A percentile compares a stretch with the other conserved stretches of the same genome.
Evolutionary conservation across 2,888 invertebrate genomes (phyloP).

Genomic region (Eilema depressum): DNA sequence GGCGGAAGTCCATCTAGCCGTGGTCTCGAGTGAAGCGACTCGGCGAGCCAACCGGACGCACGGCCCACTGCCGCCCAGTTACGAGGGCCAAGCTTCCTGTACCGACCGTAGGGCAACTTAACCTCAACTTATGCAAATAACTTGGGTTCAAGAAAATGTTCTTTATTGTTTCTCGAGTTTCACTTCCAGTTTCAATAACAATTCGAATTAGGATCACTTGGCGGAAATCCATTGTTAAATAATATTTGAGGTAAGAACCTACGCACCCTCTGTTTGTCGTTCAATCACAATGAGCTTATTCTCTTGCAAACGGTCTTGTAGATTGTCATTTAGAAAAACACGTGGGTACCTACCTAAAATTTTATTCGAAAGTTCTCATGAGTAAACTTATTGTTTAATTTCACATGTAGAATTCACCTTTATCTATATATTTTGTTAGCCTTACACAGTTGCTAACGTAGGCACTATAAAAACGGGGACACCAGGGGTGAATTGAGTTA

Average conservation of each 20-base stretch:
- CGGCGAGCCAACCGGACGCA: conserved; percentile 67
- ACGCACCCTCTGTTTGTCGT: background rate
- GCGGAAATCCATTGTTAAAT: background rate
- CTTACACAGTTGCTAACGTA: background rate
- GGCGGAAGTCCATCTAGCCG: conserved; percentile 83
- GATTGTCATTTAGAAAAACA: background rate
- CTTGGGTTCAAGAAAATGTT: conserved; percentile 44
- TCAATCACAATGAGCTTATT: conserved; percentile 1
- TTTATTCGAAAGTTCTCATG: background rate
- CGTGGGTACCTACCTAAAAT: background rate
- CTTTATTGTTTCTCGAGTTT: conserved; percentile 21
- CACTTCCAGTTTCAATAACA: background rate
- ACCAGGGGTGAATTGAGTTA: background rate
- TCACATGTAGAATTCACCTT: background rate
- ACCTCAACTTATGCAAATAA: conserved; percentile 59
- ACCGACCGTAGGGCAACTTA: conserved; percentile 54
- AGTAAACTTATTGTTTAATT: background rate
- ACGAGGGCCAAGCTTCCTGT: conserved; percentile 74
- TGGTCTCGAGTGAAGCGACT: conserved; percentile 58
- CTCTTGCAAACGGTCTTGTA: background rate
- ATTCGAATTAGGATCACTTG: background rate
- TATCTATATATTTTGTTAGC: background rate
- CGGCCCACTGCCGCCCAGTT: conserved; percentile 71
- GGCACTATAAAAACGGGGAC: background rate
- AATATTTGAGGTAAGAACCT: background rate